A percentile compares a stretch with the other conserved stretches of the same genome.
Evolutionary conservation across 1,140 invertebrate genomes (phyloP).

Genomic region (Drosophila hydei): DNA sequence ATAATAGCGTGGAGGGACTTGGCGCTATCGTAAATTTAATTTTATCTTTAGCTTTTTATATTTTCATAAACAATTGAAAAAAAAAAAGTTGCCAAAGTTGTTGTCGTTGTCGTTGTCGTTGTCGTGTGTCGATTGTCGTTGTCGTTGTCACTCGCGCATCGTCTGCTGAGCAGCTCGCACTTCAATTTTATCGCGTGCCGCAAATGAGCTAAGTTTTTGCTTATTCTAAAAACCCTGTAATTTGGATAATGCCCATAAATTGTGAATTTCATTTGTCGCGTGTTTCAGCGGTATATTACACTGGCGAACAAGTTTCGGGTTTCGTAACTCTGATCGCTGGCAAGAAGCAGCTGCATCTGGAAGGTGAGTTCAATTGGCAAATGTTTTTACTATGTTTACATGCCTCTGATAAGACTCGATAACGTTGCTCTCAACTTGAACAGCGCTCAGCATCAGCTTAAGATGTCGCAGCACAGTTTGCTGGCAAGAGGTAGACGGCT

Average conservation of each 20-base stretch:
- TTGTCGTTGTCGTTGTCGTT: conserved; percentile 20
- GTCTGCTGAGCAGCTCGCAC: conserved; percentile 35
- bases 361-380: conserved; percentile 59
- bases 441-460: conserved; percentile 49
- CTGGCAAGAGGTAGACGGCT: conserved; percentile 40
- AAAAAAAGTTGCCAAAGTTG: conserved; percentile 39
- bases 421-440: neutral
- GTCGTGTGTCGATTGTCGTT: conserved; percentile 13
- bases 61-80: conserved; percentile 26
- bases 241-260: conserved; percentile 57
- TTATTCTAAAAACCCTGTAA: conserved; percentile 30
- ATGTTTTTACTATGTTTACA: conserved; percentile 23
- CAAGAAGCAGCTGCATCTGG: conserved; percentile 46
- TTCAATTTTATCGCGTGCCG: conserved; percentile 41
- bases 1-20: conserved; percentile 20
- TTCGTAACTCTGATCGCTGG: conserved; percentile 29
- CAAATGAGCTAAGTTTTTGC: neutral
- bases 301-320: conserved; percentile 68
- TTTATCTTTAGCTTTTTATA: conserved; percentile 46
- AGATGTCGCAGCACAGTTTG: conserved; percentile 38
- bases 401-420: conserved; percentile 50
- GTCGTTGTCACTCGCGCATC: conserved; percentile 25
- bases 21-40: conserved; percentile 47
- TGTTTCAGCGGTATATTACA: conserved; percentile 56
- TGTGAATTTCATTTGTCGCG: conserved; percentile 71